These are phyloP conservation scores for Picus viridis DNA, from an alignment of 2,797 vertebrate species.

Conservation along the genomic window DNA sequence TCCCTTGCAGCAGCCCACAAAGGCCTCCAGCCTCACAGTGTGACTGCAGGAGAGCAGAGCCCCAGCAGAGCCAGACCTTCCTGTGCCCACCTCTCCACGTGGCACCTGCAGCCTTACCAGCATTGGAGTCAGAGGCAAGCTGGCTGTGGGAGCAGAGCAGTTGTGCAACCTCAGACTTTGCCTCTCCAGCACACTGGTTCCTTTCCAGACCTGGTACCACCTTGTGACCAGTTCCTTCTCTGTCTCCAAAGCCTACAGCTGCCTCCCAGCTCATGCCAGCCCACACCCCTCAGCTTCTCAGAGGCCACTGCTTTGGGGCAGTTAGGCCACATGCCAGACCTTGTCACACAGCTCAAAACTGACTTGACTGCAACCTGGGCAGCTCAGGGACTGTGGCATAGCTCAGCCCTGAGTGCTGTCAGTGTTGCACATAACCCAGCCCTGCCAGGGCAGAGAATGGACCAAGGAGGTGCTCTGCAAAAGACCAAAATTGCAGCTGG, in stretches of 20 bases:
- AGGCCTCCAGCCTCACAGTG: fast-evolving
- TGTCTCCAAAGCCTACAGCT: neutral
- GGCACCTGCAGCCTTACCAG: neutral
- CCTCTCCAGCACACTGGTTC: neutral
- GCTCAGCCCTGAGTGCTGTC: neutral
- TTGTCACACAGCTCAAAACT: neutral
- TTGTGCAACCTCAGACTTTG: neutral
- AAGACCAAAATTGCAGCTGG: neutral
- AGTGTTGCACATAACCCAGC: neutral
- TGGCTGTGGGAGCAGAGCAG: neutral
- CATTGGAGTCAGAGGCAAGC: neutral
- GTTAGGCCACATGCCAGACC: neutral
- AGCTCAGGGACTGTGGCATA: neutral
- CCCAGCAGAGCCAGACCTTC: neutral
- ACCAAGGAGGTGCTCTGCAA: neutral
- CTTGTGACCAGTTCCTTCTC: neutral
- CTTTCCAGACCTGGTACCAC: no score
- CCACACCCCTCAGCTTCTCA: neutral
- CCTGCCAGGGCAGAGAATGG: neutral
- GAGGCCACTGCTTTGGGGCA: neutral
- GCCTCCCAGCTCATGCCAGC: neutral
- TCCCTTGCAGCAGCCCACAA: constrained; percentile 15
- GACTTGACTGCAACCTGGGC: neutral
- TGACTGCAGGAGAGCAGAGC: neutral
- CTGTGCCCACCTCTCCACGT: neutral